Conservation (phyloP, 2,888 invertebrate species). For the Scaptomyza polygonia region DNA sequence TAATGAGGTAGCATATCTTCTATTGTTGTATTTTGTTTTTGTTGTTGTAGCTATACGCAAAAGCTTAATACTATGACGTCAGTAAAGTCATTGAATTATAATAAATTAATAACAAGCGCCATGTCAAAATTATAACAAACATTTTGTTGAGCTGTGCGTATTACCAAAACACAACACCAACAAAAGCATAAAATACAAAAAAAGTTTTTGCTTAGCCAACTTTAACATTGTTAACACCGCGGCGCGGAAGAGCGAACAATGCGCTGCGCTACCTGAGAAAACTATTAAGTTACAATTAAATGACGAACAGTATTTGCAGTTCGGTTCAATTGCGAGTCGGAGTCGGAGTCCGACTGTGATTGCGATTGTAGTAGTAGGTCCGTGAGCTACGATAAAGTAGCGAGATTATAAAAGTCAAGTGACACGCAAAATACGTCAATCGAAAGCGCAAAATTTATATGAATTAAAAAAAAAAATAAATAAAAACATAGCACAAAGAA, state of each 20-base stretch:
- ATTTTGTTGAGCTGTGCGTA: slow-evolving; percentile 44
- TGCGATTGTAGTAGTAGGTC: slow-evolving; percentile 52
- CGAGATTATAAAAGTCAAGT: slow-evolving; percentile 76
- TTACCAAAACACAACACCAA: slow-evolving; percentile 25
- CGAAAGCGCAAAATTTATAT: slow-evolving; percentile 46
- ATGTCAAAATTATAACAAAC: slow-evolving; percentile 68
- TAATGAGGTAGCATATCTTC: slow-evolving; percentile 44
- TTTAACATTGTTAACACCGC: slow-evolving; percentile 10
- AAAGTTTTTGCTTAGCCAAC: slow-evolving; percentile 23
- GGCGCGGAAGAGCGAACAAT: slow-evolving; percentile 48
- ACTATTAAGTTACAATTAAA: slow-evolving; percentile 69
- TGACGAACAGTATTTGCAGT: slow-evolving; percentile 31
- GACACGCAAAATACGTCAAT: slow-evolving; percentile 76
- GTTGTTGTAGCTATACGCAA: slow-evolving; percentile 23
- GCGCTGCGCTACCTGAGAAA: slow-evolving; percentile 62
- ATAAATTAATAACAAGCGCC: slow-evolving; percentile 70
- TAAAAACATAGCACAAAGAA: slow-evolving; percentile 19
- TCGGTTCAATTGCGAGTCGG: slow-evolving; percentile 18
- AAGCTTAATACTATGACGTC: slow-evolving; percentile 75
- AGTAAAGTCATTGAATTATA: slow-evolving; percentile 76
- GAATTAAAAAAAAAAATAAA: slow-evolving; percentile 18
- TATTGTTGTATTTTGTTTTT: slow-evolving; percentile 11
- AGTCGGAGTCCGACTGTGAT: slow-evolving; percentile 50
- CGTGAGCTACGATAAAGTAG: slow-evolving; percentile 73
- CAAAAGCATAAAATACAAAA: slow-evolving; percentile 13